These are phyloP conservation scores for Sylvietta virens DNA, from an alignment of 2,113 vertebrate species.

Conservation along the genomic window DNA sequence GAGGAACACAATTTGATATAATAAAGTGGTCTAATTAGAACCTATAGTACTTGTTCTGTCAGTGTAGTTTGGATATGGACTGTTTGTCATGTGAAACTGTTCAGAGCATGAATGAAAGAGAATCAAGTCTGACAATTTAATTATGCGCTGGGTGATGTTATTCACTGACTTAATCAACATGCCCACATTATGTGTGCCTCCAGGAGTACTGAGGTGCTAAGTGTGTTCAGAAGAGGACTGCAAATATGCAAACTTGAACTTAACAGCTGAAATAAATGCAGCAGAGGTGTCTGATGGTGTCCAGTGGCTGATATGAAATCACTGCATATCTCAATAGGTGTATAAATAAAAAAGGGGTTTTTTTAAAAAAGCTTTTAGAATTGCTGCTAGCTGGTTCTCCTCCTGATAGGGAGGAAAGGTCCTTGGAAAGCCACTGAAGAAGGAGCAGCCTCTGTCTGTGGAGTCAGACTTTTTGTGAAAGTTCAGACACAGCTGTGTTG, in stretches of 20 bases:
- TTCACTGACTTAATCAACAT: background rate
- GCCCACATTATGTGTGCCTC: background rate
- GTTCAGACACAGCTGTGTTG: background rate
- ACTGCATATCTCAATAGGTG: background rate
- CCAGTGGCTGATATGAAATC: background rate
- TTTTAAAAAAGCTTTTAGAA: background rate
- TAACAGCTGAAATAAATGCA: background rate
- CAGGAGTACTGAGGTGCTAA: background rate
- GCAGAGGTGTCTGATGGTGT: background rate
- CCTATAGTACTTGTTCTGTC: background rate
- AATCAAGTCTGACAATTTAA: background rate
- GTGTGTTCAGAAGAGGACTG: background rate
- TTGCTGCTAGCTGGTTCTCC: background rate
- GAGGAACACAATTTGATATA: background rate
- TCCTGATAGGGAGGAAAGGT: background rate
- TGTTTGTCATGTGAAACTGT: background rate
- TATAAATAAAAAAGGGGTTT: background rate
- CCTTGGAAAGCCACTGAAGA: background rate
- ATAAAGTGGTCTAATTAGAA: background rate
- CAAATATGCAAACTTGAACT: background rate
- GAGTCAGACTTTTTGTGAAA: background rate
- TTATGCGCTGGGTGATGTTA: background rate
- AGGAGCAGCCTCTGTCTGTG: background rate
- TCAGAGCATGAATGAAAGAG: slow-evolving; percentile 5
- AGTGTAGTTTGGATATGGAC: background rate